These are phyloP conservation scores for Calyptommatus sinebrachiatus DNA, from an alignment of 2,113 vertebrate genomes.

Conservation along the genomic window DNA sequence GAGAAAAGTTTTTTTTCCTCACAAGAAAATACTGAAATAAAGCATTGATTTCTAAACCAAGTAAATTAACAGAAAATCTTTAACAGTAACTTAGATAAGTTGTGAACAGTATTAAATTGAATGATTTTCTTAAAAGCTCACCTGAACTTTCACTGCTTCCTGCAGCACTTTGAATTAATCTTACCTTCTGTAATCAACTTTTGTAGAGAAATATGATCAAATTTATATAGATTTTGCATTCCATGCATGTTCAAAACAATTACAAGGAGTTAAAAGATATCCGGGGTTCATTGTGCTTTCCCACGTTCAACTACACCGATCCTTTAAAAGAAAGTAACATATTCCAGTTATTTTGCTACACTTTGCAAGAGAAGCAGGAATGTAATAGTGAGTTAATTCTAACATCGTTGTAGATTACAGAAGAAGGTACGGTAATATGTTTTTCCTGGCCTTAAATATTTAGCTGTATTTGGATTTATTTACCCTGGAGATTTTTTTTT, in stretches of 20 bases:
- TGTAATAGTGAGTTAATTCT: no score
- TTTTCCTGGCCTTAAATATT: no score
- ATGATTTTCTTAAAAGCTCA: constrained; percentile 36
- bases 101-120: constrained; percentile 26
- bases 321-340: accelerated
- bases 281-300: background rate
- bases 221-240: background rate
- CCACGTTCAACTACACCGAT: background rate
- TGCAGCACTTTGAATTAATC: constrained; percentile 26
- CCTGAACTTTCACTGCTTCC: constrained; percentile 37
- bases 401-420: no score
- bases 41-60: constrained; percentile 11
- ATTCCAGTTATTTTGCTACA: background rate
- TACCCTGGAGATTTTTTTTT: no score
- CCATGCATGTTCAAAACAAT: background rate
- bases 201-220: constrained; percentile 12
- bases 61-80: constrained; percentile 42
- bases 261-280: background rate
- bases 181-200: constrained; percentile 32
- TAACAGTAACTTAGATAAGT: constrained; percentile 42
- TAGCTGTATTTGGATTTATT: no score
- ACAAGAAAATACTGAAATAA: background rate
- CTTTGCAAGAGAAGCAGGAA: no score
- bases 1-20: background rate
- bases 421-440: no score